Base-by-base conservation (phyloP, 2,888 invertebrate species). In the Phragmatobia fuliginosa region DNA sequence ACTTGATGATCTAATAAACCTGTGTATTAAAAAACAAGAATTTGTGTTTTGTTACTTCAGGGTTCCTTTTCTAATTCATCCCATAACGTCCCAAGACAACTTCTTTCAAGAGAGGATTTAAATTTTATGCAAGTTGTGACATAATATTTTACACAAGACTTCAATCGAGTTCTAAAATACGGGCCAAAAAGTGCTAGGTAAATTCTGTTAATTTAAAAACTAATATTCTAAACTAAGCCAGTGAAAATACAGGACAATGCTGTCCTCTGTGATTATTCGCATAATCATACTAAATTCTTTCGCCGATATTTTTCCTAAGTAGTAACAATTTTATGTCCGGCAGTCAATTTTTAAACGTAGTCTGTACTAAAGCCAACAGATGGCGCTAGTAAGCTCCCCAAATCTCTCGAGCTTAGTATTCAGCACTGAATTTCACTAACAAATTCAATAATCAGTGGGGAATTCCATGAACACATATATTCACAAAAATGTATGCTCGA, bases 231-330 rank as follows among this genome's bases (percentile, higher is more conserved):
- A n/a, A n/a, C n/a, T n/a, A n/a, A 25, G n/a, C 3, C n/a, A 64
- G 52, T 64, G 64, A 33, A 21, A 45, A 45, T 7, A 6, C 18
- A 21, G 21, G 18, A 41, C 33, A 64, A 52, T 64, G 64, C 52
- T 52, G 64, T 52, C 64, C 49, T 64, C 64, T 64, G 2, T 64
- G n/a, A n/a, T 11, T 25, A 49, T 63, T 33, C 1, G n/a, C n/a
- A 52, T 33, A 41, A 32, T 16, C 6, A 10, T 11, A 18, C 33
- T 41, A 21, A 62, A 45, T 11, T 2, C 31, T 2, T 2, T 11
- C 21, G 14, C 11, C 21, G 6, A n/a, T 31, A 8, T 21, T 18
- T 3, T 31, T 45, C 31, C 11, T 31, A 31, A n/a, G n/a, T n/a
- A n/a, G n/a, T n/a, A n/a, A n/a, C n/a, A n/a, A n/a, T n/a, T n/a